These are phyloP conservation scores for Thamnophis elegans DNA, from an alignment of 2,797 vertebrate genomes.

Conservation along the genomic window DNA sequence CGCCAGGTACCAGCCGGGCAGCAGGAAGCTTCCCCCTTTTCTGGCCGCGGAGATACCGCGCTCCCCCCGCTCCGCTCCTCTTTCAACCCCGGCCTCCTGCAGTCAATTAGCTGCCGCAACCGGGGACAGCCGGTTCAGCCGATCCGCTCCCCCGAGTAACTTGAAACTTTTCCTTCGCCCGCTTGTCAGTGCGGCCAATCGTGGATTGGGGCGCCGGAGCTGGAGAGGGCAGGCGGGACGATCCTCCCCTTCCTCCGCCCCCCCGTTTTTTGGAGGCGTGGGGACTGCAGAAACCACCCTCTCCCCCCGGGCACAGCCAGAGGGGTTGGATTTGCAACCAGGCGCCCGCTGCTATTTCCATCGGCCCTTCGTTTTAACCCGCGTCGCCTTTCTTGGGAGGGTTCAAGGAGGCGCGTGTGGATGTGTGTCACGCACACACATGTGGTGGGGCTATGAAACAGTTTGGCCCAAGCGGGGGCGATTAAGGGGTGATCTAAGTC, in stretches of 20 bases:
- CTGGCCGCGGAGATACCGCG: slow-evolving; percentile 13
- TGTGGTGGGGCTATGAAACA: rapidly evolving
- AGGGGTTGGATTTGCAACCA: not conserved
- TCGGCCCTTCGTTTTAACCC: not conserved
- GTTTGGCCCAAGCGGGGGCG: not conserved
- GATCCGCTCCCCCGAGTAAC: slow-evolving; percentile 43
- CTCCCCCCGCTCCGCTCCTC: slow-evolving; percentile 46
- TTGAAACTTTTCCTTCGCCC: slow-evolving; percentile 50
- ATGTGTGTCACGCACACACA: too few relatives aligned
- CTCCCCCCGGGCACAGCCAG: not conserved
- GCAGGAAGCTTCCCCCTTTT: not conserved
- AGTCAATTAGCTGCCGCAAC: slow-evolving; percentile 55
- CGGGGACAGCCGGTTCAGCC: slow-evolving; percentile 17
- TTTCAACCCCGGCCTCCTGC: slow-evolving; percentile 54
- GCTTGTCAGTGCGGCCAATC: slow-evolving; percentile 44
- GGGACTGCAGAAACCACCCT: not conserved
- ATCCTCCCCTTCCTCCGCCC: not conserved
- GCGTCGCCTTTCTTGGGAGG: not conserved
- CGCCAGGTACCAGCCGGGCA: not conserved
- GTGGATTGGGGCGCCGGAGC: slow-evolving; percentile 8
- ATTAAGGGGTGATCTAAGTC: not conserved
- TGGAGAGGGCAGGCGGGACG: not conserved
- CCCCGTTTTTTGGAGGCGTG: not conserved
- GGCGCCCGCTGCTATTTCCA: not conserved
- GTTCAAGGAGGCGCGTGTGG: not conserved